Evolutionary conservation across 2,888 invertebrate species (phyloP), one percentile per base, ranked within the genome.

Genomic region (Allacma fusca): DNA sequence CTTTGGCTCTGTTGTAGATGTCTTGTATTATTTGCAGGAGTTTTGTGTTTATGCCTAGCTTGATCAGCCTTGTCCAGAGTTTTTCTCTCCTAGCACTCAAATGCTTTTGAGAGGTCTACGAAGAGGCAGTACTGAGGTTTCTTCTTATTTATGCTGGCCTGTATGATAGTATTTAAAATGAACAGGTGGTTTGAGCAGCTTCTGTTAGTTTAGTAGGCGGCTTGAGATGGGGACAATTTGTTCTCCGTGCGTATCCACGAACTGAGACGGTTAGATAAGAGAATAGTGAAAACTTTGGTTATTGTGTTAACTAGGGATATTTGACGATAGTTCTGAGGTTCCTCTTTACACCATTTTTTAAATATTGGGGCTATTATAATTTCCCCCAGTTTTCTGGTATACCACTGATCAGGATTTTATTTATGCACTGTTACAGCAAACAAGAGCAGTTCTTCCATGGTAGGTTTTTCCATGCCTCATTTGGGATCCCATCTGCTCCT

Each of bases 161-260:
- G 50, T 1, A 76, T 70, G 0, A 76, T 62, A 23, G 28, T 69
- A 2, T 13, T 28, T 7, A 76, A 21, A 5, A 68, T 24, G 13
- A 57, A 76, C 9, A 76, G 26, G 7, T 76, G 76, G 28, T 76
- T 69, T 5, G 23, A 2, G 23, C 76, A 76, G 13, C 76, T 68
- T 62, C 50, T 62, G 1, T n/a, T 28, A n/a, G 23, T 43, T 19
- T 44, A 21, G 7, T 70, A 76, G 1, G 70, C 71, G 0, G 65
- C 76, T 21, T 76, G 71, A 19, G 13, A n/a, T n/a, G 71, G 64
- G 1, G 71, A 59, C 0, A 71, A 19, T 1, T 57, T 43, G 1
- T 64, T 29, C 12, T 71, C 26, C 0, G 34, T 13, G n/a, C 69
- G 28, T 2, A n/a, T 28, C 28, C 68, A 76, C 0, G 57, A 16